Evolutionary conservation across 2,888 invertebrate species (phyloP).

Genomic region (Venusia cambrica): DNA sequence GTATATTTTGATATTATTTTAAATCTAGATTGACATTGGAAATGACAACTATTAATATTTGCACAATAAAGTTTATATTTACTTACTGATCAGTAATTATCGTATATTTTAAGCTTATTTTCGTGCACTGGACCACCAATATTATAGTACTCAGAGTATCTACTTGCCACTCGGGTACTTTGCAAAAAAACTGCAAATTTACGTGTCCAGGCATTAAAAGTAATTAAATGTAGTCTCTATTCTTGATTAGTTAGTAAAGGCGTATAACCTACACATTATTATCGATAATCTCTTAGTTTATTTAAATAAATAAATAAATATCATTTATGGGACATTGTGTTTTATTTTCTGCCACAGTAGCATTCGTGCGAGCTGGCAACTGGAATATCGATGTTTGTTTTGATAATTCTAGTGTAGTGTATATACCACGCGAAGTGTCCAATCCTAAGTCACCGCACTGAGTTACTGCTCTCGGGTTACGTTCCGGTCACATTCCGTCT

Average conservation of each 20-base stretch:
- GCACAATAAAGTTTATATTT: constrained; percentile 25
- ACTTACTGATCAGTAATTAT: constrained; percentile 17
- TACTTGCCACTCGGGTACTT: no score
- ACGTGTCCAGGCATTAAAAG: no score
- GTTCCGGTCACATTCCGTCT: no score
- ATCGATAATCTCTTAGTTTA: constrained; percentile 59
- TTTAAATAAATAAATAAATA: constrained; percentile 64
- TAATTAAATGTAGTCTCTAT: constrained; percentile 34
- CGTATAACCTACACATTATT: constrained; percentile 33
- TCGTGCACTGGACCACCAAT: neutral
- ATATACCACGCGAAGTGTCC: no score
- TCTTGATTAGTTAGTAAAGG: constrained; percentile 32
- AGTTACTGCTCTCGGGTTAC: no score
- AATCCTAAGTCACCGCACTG: no score
- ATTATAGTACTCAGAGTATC: no score
- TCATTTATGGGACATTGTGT: constrained; percentile 57
- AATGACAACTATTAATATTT: constrained; percentile 27
- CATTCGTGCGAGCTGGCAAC: constrained; percentile 19
- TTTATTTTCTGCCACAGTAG: constrained; percentile 28
- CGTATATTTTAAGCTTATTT: constrained; percentile 4
- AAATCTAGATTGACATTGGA: constrained; percentile 16
- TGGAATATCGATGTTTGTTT: constrained; percentile 16
- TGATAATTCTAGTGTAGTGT: no score
- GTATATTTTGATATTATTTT: constrained; percentile 34
- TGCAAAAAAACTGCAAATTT: no score